phyloP scores from a whole-genome alignment of 2,888 invertebrate species.

The Meliscaeva auricollis region DNA sequence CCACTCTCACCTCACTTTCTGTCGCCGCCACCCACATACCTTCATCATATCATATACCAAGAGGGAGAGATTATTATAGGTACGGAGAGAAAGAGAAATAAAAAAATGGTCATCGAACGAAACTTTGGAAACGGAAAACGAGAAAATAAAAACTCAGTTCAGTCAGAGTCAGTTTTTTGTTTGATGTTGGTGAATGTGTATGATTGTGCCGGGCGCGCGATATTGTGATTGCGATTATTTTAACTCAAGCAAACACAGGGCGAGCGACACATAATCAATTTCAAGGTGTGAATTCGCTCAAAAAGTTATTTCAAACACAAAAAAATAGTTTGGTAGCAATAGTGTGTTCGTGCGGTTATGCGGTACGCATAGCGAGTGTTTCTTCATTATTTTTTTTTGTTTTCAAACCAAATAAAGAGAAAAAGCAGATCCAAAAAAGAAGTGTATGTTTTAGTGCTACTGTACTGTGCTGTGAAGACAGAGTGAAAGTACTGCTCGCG shows the following conservation, averaged over 20 bases:
- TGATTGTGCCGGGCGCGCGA: slow-evolving; percentile 55
- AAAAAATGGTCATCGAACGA: not conserved
- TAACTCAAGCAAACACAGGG: slow-evolving; percentile 26
- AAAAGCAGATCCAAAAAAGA: not conserved
- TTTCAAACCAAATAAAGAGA: slow-evolving; percentile 16
- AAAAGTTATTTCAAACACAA: slow-evolving; percentile 46
- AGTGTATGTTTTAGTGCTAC: slow-evolving; percentile 17
- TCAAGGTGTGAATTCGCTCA: slow-evolving; percentile 70
- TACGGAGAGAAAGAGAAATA: not conserved
- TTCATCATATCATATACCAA: no score
- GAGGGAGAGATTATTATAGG: no score
- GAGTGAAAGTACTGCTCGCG: slow-evolving; percentile 49
- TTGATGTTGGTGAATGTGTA: slow-evolving; percentile 46
- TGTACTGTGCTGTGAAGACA: slow-evolving; percentile 25
- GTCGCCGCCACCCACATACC: no score
- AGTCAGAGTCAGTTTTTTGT: slow-evolving; percentile 43
- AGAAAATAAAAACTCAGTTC: slow-evolving; percentile 13
- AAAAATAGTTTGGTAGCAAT: slow-evolving; percentile 63
- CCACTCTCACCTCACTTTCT: no score
- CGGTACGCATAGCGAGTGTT: slow-evolving; percentile 49
- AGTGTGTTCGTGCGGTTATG: slow-evolving; percentile 63
- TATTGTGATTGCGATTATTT: slow-evolving; percentile 30
- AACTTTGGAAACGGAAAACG: not conserved
- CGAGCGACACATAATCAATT: slow-evolving; percentile 63
- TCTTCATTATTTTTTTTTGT: not conserved